phyloP scores from a whole-genome alignment of 2,888 invertebrate species.

The Ceramica pisi region DNA sequence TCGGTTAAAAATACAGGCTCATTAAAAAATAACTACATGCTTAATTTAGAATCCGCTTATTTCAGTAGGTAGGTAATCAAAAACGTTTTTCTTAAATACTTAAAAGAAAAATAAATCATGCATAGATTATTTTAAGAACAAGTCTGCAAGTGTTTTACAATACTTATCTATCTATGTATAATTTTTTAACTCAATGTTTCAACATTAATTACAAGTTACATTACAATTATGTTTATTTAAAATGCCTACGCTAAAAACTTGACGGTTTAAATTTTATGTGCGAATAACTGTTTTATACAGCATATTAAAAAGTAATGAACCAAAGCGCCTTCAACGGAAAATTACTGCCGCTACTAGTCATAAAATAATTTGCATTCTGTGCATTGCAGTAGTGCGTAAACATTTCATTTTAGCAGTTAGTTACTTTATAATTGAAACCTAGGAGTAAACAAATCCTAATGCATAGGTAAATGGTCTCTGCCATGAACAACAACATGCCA shows the following conservation, averaged over 20 bases:
- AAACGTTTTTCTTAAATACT: no score
- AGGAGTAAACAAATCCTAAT: slow-evolving; percentile 2
- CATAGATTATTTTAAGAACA: no score
- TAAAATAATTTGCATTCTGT: slow-evolving; percentile 20
- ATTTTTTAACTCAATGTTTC: background rate
- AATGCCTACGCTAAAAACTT: slow-evolving; percentile 1
- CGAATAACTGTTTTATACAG: slow-evolving; percentile 37
- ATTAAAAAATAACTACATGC: no score
- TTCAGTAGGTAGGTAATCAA: no score
- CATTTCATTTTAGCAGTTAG: background rate
- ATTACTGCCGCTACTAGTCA: slow-evolving; percentile 9
- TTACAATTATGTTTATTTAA: slow-evolving; percentile 17
- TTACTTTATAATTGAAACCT: slow-evolving; percentile 13
- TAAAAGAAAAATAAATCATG: no score
- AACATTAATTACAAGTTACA: slow-evolving; percentile 12
- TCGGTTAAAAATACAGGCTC: background rate
- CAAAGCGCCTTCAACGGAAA: slow-evolving; percentile 29
- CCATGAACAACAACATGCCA: slow-evolving; percentile 2
- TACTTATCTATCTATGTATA: background rate
- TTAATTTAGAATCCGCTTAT: no score
- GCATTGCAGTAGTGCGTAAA: slow-evolving; percentile 6
- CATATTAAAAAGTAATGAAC: slow-evolving; percentile 34
- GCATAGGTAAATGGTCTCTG: background rate
- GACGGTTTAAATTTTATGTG: slow-evolving; percentile 8
- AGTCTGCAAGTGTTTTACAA: no score